phyloP scores from a whole-genome alignment of 2,113 vertebrate genomes.

The Elephantulus edwardii region DNA sequence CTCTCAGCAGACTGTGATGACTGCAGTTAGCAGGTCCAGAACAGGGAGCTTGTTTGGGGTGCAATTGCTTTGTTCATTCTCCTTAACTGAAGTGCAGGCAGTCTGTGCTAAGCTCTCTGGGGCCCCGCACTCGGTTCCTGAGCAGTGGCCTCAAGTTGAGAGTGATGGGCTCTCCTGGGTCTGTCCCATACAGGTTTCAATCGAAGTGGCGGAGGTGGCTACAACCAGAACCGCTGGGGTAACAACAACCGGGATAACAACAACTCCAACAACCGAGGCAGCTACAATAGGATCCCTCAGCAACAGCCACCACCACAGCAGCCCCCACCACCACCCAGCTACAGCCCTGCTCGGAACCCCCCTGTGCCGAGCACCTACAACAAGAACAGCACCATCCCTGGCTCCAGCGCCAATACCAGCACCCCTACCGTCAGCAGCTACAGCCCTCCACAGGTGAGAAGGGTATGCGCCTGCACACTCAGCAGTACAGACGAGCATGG shows the following conservation, averaged over 20 bases:
- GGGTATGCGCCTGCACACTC: not conserved
- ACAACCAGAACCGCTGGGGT: slow-evolving; percentile 91
- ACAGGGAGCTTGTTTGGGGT: no score
- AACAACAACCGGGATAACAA: slow-evolving; percentile 85
- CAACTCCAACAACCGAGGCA: slow-evolving; percentile 85
- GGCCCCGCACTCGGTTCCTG: not conserved
- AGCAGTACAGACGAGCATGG: not conserved
- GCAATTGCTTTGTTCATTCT: no score
- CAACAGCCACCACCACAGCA: slow-evolving; percentile 85
- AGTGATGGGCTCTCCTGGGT: not conserved
- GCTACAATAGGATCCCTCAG: slow-evolving; percentile 88
- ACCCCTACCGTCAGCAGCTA: slow-evolving; percentile 88
- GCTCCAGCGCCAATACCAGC: slow-evolving; percentile 80
- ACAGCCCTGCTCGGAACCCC: slow-evolving; percentile 68
- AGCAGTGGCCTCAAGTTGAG: not conserved
- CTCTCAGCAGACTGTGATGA: not conserved
- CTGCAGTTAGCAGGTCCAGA: no score
- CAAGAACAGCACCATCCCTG: slow-evolving; percentile 84
- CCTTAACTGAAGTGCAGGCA: no score
- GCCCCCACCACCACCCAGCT: slow-evolving; percentile 79
- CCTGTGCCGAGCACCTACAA: slow-evolving; percentile 83
- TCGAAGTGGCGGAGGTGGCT: slow-evolving; percentile 83
- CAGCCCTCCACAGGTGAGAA: slow-evolving; percentile 82
- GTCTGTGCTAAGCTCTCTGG: no score
- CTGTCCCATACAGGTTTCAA: slow-evolving; percentile 85